Conservation (phyloP, 2,113 vertebrate species). For the Gasterosteus aculeatus region DNA sequence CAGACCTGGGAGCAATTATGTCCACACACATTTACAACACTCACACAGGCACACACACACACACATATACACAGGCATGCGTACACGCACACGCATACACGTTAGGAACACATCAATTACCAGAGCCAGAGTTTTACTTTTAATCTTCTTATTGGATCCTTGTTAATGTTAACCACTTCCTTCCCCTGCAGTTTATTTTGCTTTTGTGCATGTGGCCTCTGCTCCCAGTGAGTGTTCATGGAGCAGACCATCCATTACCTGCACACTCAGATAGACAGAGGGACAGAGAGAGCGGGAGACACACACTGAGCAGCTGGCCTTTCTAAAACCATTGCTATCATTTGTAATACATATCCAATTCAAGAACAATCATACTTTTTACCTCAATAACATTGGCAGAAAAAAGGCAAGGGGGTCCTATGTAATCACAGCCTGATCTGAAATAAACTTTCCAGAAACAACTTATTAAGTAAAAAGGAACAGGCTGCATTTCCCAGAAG, state of each 20-base stretch:
- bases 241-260: conserved; percentile 82
- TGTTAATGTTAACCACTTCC: conserved; percentile 90
- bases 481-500: conserved; percentile 15
- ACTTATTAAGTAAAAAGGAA: conserved; percentile 25
- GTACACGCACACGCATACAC: conserved; percentile 46
- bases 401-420: conserved; percentile 7
- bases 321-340: conserved; percentile 2
- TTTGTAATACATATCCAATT: conserved; percentile 25
- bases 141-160: conserved; percentile 84
- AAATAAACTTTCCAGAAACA: conserved; percentile 2
- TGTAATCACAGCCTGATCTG: not conserved
- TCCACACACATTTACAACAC: conserved; percentile 65
- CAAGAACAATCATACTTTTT: conserved; percentile 9
- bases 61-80: conserved; percentile 43
- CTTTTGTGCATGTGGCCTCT: conserved; percentile 89
- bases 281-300: conserved; percentile 71
- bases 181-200: conserved; percentile 92
- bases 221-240: conserved; percentile 78
- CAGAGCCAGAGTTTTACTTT: conserved; percentile 78
- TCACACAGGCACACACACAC: conserved; percentile 45
- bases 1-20: conserved; percentile 84
- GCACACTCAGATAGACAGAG: conserved; percentile 67
- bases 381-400: conserved; percentile 22
- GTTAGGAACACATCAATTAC: conserved; percentile 85
- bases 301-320: conserved; percentile 37